Conservation (phyloP, 2,113 vertebrate species). For the Asarcornis scutulata region DNA sequence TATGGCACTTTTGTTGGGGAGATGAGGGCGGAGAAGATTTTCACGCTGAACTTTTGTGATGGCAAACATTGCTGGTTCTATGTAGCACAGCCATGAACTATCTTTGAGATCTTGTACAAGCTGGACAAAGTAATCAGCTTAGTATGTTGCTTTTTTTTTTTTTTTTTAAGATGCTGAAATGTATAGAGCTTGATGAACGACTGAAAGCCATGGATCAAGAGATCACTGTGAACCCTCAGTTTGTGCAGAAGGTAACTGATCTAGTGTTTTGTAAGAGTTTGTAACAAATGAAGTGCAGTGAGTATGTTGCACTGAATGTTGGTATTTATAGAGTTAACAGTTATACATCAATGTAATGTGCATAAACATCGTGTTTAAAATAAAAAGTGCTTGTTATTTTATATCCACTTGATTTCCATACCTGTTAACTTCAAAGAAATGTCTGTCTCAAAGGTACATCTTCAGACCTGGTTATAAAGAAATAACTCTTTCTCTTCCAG, state of each 20-base stretch:
- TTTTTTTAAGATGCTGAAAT: slow-evolving; percentile 93
- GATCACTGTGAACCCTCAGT: slow-evolving; percentile 99
- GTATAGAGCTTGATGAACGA: slow-evolving; percentile 98
- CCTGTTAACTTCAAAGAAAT: slow-evolving; percentile 13
- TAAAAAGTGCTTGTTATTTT: not conserved
- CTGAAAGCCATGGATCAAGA: slow-evolving; percentile 99
- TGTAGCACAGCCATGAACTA: fast-evolving
- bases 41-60: not conserved
- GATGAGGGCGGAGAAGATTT: not conserved
- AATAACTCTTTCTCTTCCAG: slow-evolving; percentile 73
- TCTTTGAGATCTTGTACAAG: not conserved
- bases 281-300: not conserved
- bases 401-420: not conserved
- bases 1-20: not conserved
- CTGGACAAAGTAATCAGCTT: not conserved
- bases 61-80: not conserved
- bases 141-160: not conserved
- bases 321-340: not conserved
- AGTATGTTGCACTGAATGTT: not conserved
- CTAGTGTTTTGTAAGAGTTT: not conserved
- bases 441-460: not conserved
- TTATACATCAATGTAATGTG: not conserved
- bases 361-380: not conserved
- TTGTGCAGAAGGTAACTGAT: slow-evolving; percentile 94
- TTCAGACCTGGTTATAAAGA: slow-evolving; percentile 1